Conservation (phyloP, 1,140 invertebrate species). For the Aphaenogaster floridana region DNA sequence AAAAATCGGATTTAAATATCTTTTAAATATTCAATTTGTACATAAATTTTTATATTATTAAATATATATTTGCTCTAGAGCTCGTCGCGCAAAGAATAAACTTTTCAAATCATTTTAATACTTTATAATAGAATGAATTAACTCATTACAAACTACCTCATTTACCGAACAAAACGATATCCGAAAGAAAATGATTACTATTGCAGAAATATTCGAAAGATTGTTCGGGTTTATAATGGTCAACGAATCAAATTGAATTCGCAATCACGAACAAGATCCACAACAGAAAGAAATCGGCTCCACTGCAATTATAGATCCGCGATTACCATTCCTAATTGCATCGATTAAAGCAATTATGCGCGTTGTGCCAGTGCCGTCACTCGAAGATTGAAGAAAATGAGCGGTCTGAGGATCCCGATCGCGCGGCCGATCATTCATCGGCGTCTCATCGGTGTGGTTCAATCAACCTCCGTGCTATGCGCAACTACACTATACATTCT, state of each 20-base stretch:
- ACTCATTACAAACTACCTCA: neutral
- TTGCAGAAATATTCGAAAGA: neutral
- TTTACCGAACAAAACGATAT: neutral
- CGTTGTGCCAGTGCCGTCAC: conserved; percentile 41
- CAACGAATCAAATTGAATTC: conserved; percentile 4
- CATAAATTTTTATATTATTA: neutral
- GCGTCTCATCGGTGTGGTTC: conserved; percentile 35
- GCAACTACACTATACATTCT: neutral
- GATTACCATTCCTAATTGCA: conserved; percentile 68
- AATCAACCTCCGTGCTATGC: neutral
- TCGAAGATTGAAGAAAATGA: conserved; percentile 54
- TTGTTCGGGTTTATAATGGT: neutral
- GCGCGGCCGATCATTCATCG: conserved; percentile 49
- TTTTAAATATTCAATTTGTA: neutral
- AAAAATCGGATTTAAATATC: neutral
- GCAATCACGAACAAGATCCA: conserved; percentile 29
- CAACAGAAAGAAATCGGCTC: conserved; percentile 23
- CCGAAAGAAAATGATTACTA: neutral
- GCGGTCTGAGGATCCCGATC: conserved; percentile 37
- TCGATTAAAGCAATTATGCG: conserved; percentile 67
- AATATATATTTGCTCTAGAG: neutral
- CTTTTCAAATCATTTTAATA: neutral
- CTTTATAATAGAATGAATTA: neutral
- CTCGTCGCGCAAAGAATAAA: neutral
- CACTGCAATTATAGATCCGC: conserved; percentile 52